Percentiles rank a stretch among this genome's conserved stretches.
These are phyloP conservation scores for Betta splendens DNA, from an alignment of 2,797 vertebrate species.

Conservation along the genomic window DNA sequence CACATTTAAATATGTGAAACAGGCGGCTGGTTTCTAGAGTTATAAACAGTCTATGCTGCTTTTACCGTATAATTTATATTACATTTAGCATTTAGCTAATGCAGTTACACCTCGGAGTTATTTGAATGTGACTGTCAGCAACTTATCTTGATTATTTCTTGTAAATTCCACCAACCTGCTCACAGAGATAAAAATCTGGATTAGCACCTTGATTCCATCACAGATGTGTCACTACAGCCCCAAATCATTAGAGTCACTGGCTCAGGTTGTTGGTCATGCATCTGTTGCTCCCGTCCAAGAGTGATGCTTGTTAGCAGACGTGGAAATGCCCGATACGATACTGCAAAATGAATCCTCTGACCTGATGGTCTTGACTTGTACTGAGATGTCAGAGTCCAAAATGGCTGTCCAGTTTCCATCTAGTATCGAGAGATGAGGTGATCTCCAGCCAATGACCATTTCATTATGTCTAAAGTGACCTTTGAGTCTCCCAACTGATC, in stretches of 20 bases:
- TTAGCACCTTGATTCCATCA: no score
- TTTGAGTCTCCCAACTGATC: no score
- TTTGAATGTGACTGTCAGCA: no score
- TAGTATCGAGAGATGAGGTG: slow-evolving; percentile 27
- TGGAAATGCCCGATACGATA: slow-evolving; percentile 12
- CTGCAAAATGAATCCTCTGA: slow-evolving; percentile 17
- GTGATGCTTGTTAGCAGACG: neutral
- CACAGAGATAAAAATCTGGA: no score
- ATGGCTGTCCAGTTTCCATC: slow-evolving; percentile 40
- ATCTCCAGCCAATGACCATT: slow-evolving; percentile 32
- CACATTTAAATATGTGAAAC: no score
- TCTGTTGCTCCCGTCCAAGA: neutral
- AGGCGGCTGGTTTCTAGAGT: no score
- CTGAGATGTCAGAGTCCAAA: slow-evolving; percentile 16
- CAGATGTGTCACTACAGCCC: no score
- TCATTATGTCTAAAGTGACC: slow-evolving; percentile 15
- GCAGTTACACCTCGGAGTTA: slow-evolving; percentile 11
- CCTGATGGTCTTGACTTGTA: slow-evolving; percentile 46
- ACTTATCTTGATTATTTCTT: no score
- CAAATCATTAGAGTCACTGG: neutral
- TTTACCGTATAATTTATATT: no score
- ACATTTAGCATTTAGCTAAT: slow-evolving; percentile 8
- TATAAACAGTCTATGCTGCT: no score
- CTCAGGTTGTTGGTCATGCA: neutral
- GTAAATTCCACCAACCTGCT: no score